Evolutionary conservation across 2,113 vertebrate species (phyloP), one percentile per base, ranked within the genome.

Genomic region (Microtus oregoni): DNA sequence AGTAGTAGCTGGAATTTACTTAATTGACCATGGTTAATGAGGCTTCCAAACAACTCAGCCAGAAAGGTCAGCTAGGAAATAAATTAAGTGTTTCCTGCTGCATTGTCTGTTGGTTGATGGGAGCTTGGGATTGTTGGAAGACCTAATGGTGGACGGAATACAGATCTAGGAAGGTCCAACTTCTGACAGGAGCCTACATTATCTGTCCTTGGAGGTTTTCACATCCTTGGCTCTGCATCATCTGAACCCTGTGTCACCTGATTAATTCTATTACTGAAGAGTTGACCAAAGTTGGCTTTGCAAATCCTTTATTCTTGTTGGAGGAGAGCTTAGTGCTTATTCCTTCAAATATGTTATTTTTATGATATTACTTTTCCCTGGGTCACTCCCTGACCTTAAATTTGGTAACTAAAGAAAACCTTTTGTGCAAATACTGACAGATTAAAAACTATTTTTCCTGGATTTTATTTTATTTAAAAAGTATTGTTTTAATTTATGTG

Each of bases 11-110:
- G 94, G 92, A 96, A 94, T 96, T 97, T 96, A 95, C 89, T 95
- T 97, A 97, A 97, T 96, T 97, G 97, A 97, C 90, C 41, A 75
- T 97, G 92, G 94, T 97, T 96, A 97, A 97, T 95, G 96, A 97
- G 91, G 72, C 94, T 94, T 17, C 88, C 77, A 89, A 89, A 95
- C 86, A 97, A 90, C 75, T 96, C 65, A 87, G 79, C 92, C 82
- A 68, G 94, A 96, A 97, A 97, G 96, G 90, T 95, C 97, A 95
- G 85, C 90, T 95, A 61, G 15, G 92, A 96, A 96, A 92, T 95
- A 95, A 95, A 91, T 97, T 85, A 92, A 94, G 67, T 92, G 93
- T 96, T 97, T 97, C 86, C 92, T 94, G 88, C 88, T 95, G 52
- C 87, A 70, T 94, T 41, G 47, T 79, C 68, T 95, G 90, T 94